A percentile compares a stretch with the other conserved stretches of the same genome.
Evolutionary conservation across 2,113 vertebrate species (phyloP).

Genomic region (Ia io): DNA sequence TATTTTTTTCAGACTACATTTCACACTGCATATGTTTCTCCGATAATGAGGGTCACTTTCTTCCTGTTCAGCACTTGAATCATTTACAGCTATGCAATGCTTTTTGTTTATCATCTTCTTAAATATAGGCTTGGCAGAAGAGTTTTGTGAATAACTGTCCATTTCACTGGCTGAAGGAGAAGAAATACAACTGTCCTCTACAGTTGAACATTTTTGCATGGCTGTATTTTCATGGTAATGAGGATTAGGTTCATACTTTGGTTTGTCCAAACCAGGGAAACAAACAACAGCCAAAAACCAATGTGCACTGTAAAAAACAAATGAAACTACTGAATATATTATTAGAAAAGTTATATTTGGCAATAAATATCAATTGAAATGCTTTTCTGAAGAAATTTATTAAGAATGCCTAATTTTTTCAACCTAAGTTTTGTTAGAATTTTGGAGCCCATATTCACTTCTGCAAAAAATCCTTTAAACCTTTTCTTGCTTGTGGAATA

Average conservation of each 20-base stretch:
- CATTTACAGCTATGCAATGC: constrained; percentile 76
- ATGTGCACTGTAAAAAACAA: constrained; percentile 90
- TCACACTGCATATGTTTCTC: constrained; percentile 78
- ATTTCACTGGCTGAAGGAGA: constrained; percentile 82
- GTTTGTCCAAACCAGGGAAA: constrained; percentile 93
- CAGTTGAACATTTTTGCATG: constrained; percentile 73
- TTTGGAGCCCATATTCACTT: constrained; percentile 31
- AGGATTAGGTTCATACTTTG: constrained; percentile 88
- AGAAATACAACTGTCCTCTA: constrained; percentile 81
- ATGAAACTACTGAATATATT: constrained; percentile 58
- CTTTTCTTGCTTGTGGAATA: not conserved
- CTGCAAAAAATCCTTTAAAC: not conserved
- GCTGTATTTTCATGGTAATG: constrained; percentile 83
- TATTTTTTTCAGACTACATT: constrained; percentile 81
- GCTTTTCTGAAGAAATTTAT: constrained; percentile 47
- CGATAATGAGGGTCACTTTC: constrained; percentile 79
- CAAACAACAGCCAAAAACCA: constrained; percentile 99
- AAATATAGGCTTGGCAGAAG: constrained; percentile 78
- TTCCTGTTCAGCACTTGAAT: constrained; percentile 79
- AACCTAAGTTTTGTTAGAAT: constrained; percentile 27
- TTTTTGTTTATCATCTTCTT: constrained; percentile 85
- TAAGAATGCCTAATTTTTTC: not conserved
- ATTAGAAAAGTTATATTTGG: constrained; percentile 32
- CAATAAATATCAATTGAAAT: constrained; percentile 11
- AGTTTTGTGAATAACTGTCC: constrained; percentile 77